Base-by-base conservation (phyloP, 1,140 invertebrate genomes). In the Sycophila sp. region DNA sequence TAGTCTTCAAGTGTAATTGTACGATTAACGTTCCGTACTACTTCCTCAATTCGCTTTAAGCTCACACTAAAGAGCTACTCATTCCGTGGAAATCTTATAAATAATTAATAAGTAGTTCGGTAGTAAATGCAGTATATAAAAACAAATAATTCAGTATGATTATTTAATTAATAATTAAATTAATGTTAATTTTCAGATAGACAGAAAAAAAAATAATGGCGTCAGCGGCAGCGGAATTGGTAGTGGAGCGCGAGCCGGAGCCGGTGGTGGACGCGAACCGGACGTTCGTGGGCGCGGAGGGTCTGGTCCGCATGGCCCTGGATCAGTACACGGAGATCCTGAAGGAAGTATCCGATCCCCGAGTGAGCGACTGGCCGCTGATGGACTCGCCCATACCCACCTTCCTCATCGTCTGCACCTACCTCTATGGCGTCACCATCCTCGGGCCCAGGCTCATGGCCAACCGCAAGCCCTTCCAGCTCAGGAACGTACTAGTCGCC, bases 371-470 rank as follows among this genome's bases (percentile, higher is more conserved):
- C 81, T 98, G 96, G 94, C 92, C 94, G 0, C 85, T 98, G 1
- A 97, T 98, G 93, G 91, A 94, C 65, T 93, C 93, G 32, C 96
- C 96, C 0, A 86, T 95, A 53, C 94, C 95, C 0, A 97, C 96
- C 1, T 80, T 97, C 2, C 83, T 91, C 10, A 92, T 96, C 85
- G 94, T 96, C 22, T 81, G 93, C 8, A 87, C 90, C 4, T 97
- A 97, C 79, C 88, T 97, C 0, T 93, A 92, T 76, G 89, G 92
- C 69, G 94, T 96, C 6, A 88, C 95, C 71, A 88, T 94, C 47
- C 82, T 94, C 8, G 96, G 96, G 1, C 96, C 95, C 1, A 87
- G 91, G 60, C 89, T 94, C 74, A 98, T 98, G 97, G 89, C 91
- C 47, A 93, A 96, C 80, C 88, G 92, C 75, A 94, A 96, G 81